Conservation (phyloP, 2,888 invertebrate species). For the Tetropium fuscum region DNA sequence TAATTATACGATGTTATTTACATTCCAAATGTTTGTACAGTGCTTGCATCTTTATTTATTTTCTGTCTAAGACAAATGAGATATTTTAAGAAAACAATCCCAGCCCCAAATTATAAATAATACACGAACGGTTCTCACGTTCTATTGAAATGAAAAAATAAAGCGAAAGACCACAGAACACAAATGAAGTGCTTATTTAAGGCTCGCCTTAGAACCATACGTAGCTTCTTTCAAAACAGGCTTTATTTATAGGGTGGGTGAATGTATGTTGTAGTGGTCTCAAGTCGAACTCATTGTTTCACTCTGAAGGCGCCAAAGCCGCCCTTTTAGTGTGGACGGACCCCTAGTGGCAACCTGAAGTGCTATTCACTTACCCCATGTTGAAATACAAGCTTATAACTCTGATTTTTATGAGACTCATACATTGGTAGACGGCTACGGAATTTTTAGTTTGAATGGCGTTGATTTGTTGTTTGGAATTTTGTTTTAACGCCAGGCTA, state of each 20-base stretch:
- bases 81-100: conserved; percentile 18
- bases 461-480: conserved; percentile 26
- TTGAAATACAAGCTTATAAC: conserved; percentile 31
- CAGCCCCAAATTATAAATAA: conserved; percentile 16
- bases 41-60: conserved; percentile 15
- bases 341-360: conserved; percentile 32
- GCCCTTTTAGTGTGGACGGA: conserved; percentile 21
- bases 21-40: conserved; percentile 9
- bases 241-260: conserved; percentile 16
- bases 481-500: conserved; percentile 7
- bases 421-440: conserved; percentile 20
- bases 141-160: conserved; percentile 3
- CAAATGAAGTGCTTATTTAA: conserved; percentile 19
- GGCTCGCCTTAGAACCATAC: conserved; percentile 9
- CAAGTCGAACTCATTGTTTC: conserved; percentile 23
- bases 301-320: conserved; percentile 22
- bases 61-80: conserved; percentile 18
- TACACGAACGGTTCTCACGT: conserved; percentile 16
- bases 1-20: no score
- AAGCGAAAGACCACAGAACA: conserved; percentile 9
- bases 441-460: background rate
- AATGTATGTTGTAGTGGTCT: conserved; percentile 9
- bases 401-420: conserved; percentile 29
- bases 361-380: conserved; percentile 29
- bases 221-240: conserved; percentile 13